Percentiles rank a stretch among this genome's conserved stretches.
Conservation (phyloP, 2,113 vertebrate genomes). For the Phaetusa simplex region DNA sequence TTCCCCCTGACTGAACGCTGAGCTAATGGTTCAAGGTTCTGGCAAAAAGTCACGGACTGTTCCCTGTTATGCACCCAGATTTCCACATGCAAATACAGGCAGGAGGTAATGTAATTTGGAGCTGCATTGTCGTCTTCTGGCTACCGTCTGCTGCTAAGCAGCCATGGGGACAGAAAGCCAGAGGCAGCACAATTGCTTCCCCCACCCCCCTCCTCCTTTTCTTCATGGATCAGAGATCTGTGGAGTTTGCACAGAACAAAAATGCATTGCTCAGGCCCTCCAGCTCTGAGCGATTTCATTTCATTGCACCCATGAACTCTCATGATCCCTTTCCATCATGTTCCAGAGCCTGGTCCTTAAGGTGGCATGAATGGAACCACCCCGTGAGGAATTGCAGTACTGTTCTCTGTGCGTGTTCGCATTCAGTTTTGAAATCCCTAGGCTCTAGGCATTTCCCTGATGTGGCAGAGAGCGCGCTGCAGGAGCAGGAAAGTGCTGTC, state of each 20-base stretch:
- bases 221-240: slow-evolving; percentile 49
- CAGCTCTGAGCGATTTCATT: neutral
- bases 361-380: neutral
- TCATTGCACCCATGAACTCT: slow-evolving; percentile 41
- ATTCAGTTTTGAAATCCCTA: neutral
- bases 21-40: neutral
- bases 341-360: neutral
- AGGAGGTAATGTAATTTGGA: slow-evolving; percentile 16
- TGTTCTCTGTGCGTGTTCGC: neutral
- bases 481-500: neutral
- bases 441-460: neutral
- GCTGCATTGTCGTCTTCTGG: neutral
- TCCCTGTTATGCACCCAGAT: neutral
- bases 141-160: neutral
- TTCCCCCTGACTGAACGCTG: neutral
- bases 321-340: neutral
- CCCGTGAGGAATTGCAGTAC: neutral
- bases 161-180: neutral
- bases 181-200: neutral
- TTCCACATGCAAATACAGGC: slow-evolving; percentile 10
- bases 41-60: neutral
- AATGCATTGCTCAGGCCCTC: neutral
- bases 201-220: neutral
- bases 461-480: neutral
- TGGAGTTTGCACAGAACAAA: slow-evolving; percentile 26